phyloP scores from a whole-genome alignment of 2,113 vertebrate genomes.

The western clawed frog (Xenopus tropicalis) region DNA sequence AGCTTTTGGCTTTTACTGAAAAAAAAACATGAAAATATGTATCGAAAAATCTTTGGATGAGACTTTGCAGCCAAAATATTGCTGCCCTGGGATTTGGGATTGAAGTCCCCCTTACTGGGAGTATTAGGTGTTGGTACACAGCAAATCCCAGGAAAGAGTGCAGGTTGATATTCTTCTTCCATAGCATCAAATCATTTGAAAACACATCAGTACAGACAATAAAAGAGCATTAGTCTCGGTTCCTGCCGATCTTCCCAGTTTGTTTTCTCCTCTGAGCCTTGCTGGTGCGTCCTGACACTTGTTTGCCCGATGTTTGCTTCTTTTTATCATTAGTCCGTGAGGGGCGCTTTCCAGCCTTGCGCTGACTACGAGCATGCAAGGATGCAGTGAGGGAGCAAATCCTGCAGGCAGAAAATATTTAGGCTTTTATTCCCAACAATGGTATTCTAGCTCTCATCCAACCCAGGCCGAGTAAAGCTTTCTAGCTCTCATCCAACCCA shows the following conservation, averaged over 20 bases:
- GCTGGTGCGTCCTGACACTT: conserved; percentile 63
- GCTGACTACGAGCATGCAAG: conserved; percentile 66
- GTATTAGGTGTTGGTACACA: background rate
- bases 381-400: conserved; percentile 83
- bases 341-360: conserved; percentile 58
- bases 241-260: conserved; percentile 64
- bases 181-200: too few species aligned
- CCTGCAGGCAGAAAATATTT: conserved; percentile 55
- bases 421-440: background rate
- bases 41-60: too few species aligned
- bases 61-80: too few species aligned
- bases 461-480: too few species aligned
- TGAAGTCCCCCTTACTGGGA: too few species aligned
- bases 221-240: conserved; percentile 52
- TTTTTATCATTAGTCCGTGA: conserved; percentile 57
- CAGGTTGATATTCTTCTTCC: too few species aligned
- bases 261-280: conserved; percentile 77
- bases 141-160: background rate
- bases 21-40: too few species aligned
- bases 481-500: too few species aligned
- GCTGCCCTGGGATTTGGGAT: too few species aligned
- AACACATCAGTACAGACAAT: too few species aligned
- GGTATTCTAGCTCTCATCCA: too few species aligned
- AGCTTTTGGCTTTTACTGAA: too few species aligned
- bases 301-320: conserved; percentile 58